phyloP scores from a whole-genome alignment of 2,113 vertebrate genomes.

The Numida meleagris region DNA sequence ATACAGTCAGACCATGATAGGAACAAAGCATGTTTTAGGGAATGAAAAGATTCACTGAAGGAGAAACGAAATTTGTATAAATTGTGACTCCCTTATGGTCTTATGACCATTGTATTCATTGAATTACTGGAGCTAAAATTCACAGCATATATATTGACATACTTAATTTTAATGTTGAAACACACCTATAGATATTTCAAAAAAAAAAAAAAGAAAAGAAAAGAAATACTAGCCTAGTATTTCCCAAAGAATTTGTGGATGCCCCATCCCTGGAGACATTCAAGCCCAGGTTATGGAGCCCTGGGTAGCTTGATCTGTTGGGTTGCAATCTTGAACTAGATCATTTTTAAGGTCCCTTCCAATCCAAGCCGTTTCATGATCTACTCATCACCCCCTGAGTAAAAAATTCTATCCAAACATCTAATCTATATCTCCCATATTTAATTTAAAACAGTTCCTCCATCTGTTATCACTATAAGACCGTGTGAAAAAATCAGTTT shows the following conservation, averaged over 20 bases:
- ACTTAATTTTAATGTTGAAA: neutral
- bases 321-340: neutral
- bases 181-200: neutral
- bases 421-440: too few species aligned
- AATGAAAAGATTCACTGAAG: neutral
- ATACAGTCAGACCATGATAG: neutral
- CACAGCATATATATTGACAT: neutral
- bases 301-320: neutral
- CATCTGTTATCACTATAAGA: too few species aligned
- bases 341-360: too few species aligned
- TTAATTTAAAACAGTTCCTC: too few species aligned
- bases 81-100: neutral
- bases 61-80: neutral
- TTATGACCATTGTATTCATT: neutral
- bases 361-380: neutral
- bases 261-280: neutral
- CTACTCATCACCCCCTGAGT: too few species aligned
- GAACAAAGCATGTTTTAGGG: neutral
- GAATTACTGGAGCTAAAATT: neutral
- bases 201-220: neutral
- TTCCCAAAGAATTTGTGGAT: neutral
- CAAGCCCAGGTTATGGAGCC: neutral
- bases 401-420: too few species aligned
- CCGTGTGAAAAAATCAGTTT: too few species aligned
- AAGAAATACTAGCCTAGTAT: neutral